Conservation (phyloP, 2,113 vertebrate genomes). For the Gymnarchus niloticus region DNA sequence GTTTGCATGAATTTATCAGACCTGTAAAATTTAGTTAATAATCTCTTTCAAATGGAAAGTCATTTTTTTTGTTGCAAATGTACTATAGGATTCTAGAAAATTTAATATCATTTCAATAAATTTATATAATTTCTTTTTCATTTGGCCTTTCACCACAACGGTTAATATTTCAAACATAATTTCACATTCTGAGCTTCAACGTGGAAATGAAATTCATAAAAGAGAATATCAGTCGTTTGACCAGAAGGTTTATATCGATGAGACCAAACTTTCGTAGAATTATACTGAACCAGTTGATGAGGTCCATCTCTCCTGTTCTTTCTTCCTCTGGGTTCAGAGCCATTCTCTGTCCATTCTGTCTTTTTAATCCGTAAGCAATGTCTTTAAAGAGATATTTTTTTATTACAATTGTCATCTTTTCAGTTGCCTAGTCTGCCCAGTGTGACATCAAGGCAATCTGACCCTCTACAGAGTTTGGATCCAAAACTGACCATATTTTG, state of each 20-base stretch:
- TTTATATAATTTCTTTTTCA: neutral
- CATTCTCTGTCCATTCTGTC: conserved; percentile 6
- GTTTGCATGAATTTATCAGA: conserved; percentile 50
- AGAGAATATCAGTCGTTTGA: neutral
- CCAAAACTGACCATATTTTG: neutral
- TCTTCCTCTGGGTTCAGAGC: neutral
- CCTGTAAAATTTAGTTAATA: conserved; percentile 38
- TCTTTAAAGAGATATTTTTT: conserved; percentile 15
- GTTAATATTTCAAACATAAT: neutral
- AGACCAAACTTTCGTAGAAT: neutral
- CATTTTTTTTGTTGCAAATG: neutral
- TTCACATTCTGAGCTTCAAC: neutral
- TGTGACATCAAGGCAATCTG: neutral
- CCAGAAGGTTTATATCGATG: neutral
- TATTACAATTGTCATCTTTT: conserved; percentile 18
- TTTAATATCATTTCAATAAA: neutral
- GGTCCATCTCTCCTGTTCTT: neutral
- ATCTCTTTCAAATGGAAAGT: conserved; percentile 24
- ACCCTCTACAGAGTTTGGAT: neutral
- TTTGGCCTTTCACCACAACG: neutral
- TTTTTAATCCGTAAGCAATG: conserved; percentile 14
- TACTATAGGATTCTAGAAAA: neutral
- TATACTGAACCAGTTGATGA: neutral
- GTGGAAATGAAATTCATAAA: neutral
- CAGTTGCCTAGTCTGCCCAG: neutral